Evolutionary conservation across 1,140 invertebrate genomes (phyloP).

Genomic region (Druon quercuslanigerum): DNA sequence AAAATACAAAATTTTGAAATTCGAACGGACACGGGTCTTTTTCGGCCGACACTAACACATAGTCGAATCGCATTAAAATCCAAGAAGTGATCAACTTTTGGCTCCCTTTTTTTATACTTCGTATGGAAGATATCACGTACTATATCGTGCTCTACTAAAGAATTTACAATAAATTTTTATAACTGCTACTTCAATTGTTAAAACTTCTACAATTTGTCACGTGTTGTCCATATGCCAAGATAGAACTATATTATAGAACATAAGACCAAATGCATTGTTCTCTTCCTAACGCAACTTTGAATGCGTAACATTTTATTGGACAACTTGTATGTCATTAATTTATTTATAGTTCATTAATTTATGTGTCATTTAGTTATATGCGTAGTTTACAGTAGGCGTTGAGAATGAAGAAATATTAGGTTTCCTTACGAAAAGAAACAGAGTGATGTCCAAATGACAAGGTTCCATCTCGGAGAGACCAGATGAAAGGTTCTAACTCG

Average conservation of each 20-base stretch:
- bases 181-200: constrained; percentile 15
- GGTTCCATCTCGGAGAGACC: no score
- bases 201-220: constrained; percentile 19
- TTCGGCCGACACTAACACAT: constrained; percentile 1
- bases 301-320: constrained; percentile 24
- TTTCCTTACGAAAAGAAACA: not conserved
- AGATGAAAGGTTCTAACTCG: no score
- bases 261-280: not conserved
- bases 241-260: not conserved
- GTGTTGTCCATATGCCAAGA: constrained; percentile 18
- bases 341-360: constrained; percentile 6
- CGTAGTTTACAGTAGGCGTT: constrained; percentile 24
- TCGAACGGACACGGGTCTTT: constrained; percentile 23
- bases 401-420: constrained; percentile 23
- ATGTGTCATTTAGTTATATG: not conserved
- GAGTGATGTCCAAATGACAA: no score
- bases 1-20: constrained; percentile 32
- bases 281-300: not conserved
- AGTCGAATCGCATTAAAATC: constrained; percentile 28
- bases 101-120: not conserved
- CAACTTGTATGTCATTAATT: constrained; percentile 7
- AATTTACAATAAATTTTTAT: constrained; percentile 20
- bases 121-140: constrained; percentile 15
- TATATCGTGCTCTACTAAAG: not conserved
- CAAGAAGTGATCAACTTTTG: constrained; percentile 28